phyloP scores from a whole-genome alignment of 2,888 invertebrate species.

The Bombylius discolor region DNA sequence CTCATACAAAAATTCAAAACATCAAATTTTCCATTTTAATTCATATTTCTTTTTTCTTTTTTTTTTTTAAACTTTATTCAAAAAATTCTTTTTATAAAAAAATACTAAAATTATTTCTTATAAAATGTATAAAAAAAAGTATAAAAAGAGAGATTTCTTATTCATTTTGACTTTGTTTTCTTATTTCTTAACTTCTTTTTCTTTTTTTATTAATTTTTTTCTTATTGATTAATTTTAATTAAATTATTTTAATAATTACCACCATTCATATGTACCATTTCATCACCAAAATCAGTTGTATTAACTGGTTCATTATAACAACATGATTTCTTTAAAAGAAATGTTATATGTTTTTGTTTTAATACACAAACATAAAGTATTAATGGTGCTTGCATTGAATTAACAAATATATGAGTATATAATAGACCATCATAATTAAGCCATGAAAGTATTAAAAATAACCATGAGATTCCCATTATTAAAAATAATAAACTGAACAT shows the following conservation, averaged over 20 bases:
- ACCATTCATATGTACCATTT: conserved; percentile 77
- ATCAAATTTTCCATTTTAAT: no score
- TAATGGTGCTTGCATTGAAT: conserved; percentile 60
- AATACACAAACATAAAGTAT: conserved; percentile 65
- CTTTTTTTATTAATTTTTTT: no score
- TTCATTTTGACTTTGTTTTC: no score
- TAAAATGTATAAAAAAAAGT: no score
- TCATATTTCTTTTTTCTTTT: no score
- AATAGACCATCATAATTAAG: conserved; percentile 56
- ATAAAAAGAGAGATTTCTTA: no score
- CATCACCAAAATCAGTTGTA: conserved; percentile 75
- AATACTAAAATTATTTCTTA: no score
- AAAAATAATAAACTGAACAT: conserved; percentile 62
- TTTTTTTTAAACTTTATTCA: no score
- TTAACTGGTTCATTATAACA: conserved; percentile 62
- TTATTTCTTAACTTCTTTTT: no score
- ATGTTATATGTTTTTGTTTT: conserved; percentile 66
- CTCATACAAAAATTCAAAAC: no score
- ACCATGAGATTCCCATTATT: conserved; percentile 63
- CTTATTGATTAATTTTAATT: no score
- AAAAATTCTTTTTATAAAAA: no score
- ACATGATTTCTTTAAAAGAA: conserved; percentile 64
- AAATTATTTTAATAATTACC: conserved; percentile 25
- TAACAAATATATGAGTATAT: conserved; percentile 62
- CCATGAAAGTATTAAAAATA: conserved; percentile 65